A percentile compares a stretch with the other conserved stretches of the same genome.
phyloP scores from a whole-genome alignment of 2,797 vertebrate genomes.

The Gobio occitaniae region DNA sequence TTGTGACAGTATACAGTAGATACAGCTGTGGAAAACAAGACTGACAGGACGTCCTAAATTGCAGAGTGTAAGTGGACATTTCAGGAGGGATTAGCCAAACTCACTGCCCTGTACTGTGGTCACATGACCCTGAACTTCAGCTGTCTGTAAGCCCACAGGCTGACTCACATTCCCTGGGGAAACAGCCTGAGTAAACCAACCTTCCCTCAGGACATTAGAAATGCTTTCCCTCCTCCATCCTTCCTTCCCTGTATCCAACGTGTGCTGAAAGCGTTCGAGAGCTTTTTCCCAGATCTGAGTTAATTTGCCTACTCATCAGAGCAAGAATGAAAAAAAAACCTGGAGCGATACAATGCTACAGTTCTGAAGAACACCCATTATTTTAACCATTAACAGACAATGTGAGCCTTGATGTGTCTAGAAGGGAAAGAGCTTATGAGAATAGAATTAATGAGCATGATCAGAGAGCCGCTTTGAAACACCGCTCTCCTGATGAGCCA shows the following conservation, averaged over 20 bases:
- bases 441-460: constrained; percentile 66
- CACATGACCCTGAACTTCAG: constrained; percentile 53
- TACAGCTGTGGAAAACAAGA: neutral
- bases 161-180: constrained; percentile 59
- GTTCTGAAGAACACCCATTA: constrained; percentile 62
- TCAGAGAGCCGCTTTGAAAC: constrained; percentile 54
- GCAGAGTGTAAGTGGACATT: neutral
- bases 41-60: neutral
- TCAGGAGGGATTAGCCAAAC: constrained; percentile 28
- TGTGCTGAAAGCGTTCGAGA: constrained; percentile 10
- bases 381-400: constrained; percentile 64
- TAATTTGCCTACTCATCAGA: constrained; percentile 25
- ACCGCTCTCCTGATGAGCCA: constrained; percentile 64
- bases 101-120: constrained; percentile 29
- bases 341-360: constrained; percentile 43
- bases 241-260: constrained; percentile 33
- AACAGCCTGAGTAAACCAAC: constrained; percentile 54
- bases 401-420: constrained; percentile 52
- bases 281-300: constrained; percentile 50
- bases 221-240: constrained; percentile 30
- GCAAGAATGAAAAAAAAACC: constrained; percentile 50
- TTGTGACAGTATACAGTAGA: neutral
- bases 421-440: constrained; percentile 57
- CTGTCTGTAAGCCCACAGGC: constrained; percentile 41
- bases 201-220: constrained; percentile 23